A percentile compares a stretch with the other conserved stretches of the same genome.
Evolutionary conservation across 2,797 vertebrate genomes (phyloP).

Genomic region (Poeciliopsis presidionis): DNA sequence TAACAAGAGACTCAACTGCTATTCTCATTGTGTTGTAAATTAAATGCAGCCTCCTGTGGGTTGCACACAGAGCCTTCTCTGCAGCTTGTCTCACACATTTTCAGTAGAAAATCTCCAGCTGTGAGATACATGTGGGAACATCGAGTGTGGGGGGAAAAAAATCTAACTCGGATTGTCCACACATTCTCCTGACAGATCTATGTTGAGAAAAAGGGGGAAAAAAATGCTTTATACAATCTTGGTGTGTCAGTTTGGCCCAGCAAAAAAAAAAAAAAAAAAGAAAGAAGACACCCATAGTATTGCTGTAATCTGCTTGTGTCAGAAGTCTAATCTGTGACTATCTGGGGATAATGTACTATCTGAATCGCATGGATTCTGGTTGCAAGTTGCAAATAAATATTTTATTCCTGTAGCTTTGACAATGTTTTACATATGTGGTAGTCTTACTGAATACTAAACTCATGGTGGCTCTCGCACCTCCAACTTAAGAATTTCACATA

Average conservation of each 20-base stretch:
- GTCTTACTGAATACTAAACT: not conserved
- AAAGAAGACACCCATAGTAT: not conserved
- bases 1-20: not conserved
- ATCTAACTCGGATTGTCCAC: not conserved
- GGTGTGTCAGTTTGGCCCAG: not conserved
- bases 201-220: not conserved
- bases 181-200: not conserved
- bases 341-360: not conserved
- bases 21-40: not conserved
- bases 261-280: too few species aligned
- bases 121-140: slow-evolving; percentile 2
- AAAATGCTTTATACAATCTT: not conserved
- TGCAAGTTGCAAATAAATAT: not conserved
- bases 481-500: not conserved
- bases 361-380: not conserved
- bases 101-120: slow-evolving; percentile 9
- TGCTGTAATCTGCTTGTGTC: not conserved
- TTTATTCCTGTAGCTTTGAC: not conserved
- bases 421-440: not conserved
- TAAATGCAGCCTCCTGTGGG: not conserved
- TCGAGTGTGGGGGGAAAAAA: not conserved
- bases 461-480: not conserved
- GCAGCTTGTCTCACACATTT: not conserved
- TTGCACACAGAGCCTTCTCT: not conserved
- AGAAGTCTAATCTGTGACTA: not conserved